phyloP scores from a whole-genome alignment of 2,797 vertebrate species.

The Tragelaphus oryx region DNA sequence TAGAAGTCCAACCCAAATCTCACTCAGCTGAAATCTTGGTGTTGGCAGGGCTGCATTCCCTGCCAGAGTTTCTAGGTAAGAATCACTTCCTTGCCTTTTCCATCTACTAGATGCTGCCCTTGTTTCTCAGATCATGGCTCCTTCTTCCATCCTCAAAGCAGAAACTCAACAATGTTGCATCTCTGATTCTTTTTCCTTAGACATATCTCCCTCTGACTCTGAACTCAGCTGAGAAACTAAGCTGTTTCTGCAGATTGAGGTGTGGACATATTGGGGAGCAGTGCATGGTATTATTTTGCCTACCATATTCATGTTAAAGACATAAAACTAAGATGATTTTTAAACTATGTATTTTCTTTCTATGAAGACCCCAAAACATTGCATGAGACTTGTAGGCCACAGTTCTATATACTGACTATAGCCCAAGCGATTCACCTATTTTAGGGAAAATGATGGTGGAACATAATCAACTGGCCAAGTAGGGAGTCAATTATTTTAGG shows the following conservation, averaged over 20 bases:
- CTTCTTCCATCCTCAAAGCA: background rate
- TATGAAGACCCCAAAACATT: background rate
- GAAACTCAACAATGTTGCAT: background rate
- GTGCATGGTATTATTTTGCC: background rate
- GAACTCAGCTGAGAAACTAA: background rate
- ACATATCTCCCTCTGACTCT: background rate
- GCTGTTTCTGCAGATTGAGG: background rate
- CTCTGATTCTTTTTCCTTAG: background rate
- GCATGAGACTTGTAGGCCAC: background rate
- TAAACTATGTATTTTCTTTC: background rate
- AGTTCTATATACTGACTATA: background rate
- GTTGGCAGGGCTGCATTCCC: background rate
- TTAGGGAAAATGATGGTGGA: background rate
- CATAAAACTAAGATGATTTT: background rate
- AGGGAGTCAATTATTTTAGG: background rate
- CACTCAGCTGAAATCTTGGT: background rate
- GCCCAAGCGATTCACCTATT: background rate
- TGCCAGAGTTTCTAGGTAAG: background rate
- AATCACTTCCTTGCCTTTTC: background rate
- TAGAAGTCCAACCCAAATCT: background rate
- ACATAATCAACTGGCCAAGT: background rate
- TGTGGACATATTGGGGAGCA: rapidly evolving
- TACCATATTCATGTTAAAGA: background rate
- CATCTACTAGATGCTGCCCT: background rate
- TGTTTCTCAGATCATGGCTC: background rate